Percentiles rank a stretch among this genome's conserved stretches.
Evolutionary conservation across 2,888 invertebrate species (phyloP).

Genomic region (Tetragonisca angustula): DNA sequence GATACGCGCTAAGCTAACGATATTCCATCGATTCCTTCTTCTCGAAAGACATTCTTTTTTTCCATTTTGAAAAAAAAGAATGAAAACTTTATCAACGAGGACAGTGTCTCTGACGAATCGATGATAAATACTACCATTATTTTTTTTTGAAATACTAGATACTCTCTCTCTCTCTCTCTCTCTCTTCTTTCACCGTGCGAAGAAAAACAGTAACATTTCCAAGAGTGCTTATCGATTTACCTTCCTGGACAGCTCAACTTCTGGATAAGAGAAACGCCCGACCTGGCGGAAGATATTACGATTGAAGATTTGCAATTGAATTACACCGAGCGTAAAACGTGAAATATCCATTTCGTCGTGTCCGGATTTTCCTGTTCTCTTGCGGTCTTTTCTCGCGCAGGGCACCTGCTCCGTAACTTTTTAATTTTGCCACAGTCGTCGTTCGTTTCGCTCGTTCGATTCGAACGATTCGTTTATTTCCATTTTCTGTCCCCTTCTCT

Average conservation of each 20-base stretch:
- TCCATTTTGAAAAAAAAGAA: not conserved
- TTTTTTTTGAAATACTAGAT: conserved; percentile 48
- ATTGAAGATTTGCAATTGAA: not conserved
- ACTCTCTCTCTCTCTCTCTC: conserved; percentile 33
- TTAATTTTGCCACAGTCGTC: too few species aligned
- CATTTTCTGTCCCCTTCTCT: too few species aligned
- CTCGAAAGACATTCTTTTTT: too few species aligned
- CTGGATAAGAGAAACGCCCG: not conserved
- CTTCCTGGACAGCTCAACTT: not conserved
- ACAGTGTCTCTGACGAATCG: conserved; percentile 43
- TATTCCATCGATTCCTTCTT: too few species aligned
- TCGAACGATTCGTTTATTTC: too few species aligned
- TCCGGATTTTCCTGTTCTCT: too few species aligned
- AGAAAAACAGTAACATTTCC: conserved; percentile 50
- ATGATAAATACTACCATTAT: conserved; percentile 65
- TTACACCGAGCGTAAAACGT: not conserved
- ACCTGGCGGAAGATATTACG: not conserved
- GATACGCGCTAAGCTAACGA: too few species aligned
- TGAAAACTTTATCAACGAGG: conserved; percentile 24
- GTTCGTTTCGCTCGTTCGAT: too few species aligned
- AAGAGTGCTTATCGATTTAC: conserved; percentile 2
- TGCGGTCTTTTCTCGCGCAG: too few species aligned
- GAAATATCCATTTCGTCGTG: not conserved
- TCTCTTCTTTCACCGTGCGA: conserved; percentile 15
- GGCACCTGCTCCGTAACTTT: too few species aligned